Evolutionary conservation across 2,797 vertebrate genomes (phyloP).

Genomic region (Sebastes jordani): DNA sequence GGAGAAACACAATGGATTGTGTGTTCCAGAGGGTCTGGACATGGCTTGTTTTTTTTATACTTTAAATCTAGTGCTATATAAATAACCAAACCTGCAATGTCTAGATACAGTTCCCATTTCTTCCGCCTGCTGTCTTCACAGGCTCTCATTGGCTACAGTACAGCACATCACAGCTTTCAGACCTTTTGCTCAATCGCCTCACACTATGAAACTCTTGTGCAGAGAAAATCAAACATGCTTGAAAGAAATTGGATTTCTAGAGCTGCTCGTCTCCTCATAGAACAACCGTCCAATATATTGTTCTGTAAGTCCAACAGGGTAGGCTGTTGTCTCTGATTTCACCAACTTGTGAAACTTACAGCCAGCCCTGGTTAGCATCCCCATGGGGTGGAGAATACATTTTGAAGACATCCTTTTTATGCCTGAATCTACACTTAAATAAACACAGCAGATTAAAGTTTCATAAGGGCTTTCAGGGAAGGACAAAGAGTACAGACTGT

Average conservation of each 20-base stretch:
- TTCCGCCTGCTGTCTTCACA: neutral
- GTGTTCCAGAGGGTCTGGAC: neutral
- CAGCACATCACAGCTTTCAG: constrained; percentile 13
- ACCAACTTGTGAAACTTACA: neutral
- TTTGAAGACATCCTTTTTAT: neutral
- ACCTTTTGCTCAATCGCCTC: constrained; percentile 13
- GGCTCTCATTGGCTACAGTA: neutral
- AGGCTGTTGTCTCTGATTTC: neutral
- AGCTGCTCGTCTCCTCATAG: neutral
- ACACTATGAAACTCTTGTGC: neutral
- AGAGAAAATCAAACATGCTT: neutral
- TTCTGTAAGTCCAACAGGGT: neutral
- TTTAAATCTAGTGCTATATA: neutral
- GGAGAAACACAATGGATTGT: neutral
- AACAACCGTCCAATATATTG: neutral
- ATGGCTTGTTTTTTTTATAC: neutral
- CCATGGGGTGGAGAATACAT: neutral
- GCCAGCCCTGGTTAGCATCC: neutral
- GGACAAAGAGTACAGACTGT: constrained; percentile 14
- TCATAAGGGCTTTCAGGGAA: constrained; percentile 15
- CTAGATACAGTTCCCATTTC: neutral
- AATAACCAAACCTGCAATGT: neutral
- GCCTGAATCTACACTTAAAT: constrained; percentile 2
- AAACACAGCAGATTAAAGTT: constrained; percentile 37
- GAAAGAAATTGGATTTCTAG: neutral